Percentiles rank a stretch among this genome's conserved stretches.
phyloP scores from a whole-genome alignment of 92 coral and sea anemone genomes.

The Heliopora coerulea region DNA sequence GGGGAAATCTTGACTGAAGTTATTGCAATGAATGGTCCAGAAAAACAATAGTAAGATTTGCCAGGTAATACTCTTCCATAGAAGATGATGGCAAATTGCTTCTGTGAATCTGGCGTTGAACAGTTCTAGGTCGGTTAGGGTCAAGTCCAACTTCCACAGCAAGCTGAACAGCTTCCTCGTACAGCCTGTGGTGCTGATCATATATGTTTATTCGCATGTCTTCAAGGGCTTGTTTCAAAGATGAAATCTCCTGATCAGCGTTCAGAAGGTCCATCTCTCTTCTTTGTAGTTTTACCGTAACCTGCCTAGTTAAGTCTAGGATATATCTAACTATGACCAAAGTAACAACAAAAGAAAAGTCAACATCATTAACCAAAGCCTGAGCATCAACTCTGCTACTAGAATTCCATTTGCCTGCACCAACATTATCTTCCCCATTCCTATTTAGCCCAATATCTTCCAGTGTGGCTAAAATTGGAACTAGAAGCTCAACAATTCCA shows the following conservation, averaged over 20 bases:
- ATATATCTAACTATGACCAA: not conserved
- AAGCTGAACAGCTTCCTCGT: not conserved
- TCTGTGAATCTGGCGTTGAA: not conserved
- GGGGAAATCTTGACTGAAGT: too few relatives aligned
- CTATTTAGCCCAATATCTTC: too few relatives aligned
- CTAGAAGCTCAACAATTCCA: not conserved
- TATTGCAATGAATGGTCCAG: not conserved
- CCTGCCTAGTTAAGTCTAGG: not conserved
- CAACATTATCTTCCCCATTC: constrained; percentile 2
- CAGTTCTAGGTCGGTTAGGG: not conserved
- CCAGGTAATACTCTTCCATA: not conserved
- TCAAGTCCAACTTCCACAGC: not conserved
- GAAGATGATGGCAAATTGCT: not conserved
- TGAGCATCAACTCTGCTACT: not conserved
- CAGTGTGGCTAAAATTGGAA: not conserved
- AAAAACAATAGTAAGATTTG: not conserved
- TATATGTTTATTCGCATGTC: not conserved
- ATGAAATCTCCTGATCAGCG: not conserved
- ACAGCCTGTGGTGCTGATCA: not conserved
- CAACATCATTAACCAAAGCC: not conserved
- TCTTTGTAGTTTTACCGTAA: not conserved
- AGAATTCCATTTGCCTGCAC: not conserved
- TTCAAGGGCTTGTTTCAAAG: not conserved
- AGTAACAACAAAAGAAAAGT: not conserved
- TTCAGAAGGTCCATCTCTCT: not conserved